A percentile compares a stretch with the other conserved stretches of the same genome.
phyloP scores from a whole-genome alignment of 2,888 invertebrate species.

The Parthenolecanium corni region DNA sequence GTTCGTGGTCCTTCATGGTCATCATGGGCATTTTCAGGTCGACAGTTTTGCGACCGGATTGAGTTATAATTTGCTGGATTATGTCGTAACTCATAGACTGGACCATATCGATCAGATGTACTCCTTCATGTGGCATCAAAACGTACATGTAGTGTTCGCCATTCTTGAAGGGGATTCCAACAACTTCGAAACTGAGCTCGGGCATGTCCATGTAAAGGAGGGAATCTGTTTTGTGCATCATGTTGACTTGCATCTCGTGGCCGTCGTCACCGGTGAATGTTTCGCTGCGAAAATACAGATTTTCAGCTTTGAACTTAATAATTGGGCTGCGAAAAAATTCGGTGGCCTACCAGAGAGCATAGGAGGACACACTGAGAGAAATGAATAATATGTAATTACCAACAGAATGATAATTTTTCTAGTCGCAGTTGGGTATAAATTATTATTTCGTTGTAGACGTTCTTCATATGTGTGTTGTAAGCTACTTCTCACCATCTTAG shows the following conservation, averaged over 20 bases:
- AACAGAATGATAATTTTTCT: no score
- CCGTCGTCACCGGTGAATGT: background rate
- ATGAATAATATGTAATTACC: no score
- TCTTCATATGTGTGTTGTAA: no score
- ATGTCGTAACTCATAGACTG: slow-evolving; percentile 28
- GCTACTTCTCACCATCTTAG: no score
- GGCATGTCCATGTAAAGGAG: background rate
- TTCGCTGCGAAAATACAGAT: background rate
- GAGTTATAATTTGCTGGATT: background rate
- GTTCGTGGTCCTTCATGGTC: background rate
- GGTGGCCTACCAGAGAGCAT: no score
- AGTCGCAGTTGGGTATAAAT: no score
- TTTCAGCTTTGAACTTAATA: background rate
- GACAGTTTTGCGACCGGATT: background rate
- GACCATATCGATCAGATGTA: slow-evolving; percentile 40
- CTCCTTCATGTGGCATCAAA: slow-evolving; percentile 48
- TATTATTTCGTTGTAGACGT: no score
- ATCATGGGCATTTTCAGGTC: slow-evolving; percentile 9
- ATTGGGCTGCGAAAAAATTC: no score
- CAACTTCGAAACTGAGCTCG: slow-evolving; percentile 39
- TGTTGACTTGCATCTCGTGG: slow-evolving; percentile 33
- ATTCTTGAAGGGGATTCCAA: slow-evolving; percentile 61
- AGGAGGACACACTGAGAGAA: no score
- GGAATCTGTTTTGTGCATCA: slow-evolving; percentile 7
- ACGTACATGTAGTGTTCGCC: slow-evolving; percentile 50